A percentile compares a stretch with the other conserved stretches of the same genome.
phyloP scores from a whole-genome alignment of 2,797 vertebrate genomes.

The Menidia menidia region DNA sequence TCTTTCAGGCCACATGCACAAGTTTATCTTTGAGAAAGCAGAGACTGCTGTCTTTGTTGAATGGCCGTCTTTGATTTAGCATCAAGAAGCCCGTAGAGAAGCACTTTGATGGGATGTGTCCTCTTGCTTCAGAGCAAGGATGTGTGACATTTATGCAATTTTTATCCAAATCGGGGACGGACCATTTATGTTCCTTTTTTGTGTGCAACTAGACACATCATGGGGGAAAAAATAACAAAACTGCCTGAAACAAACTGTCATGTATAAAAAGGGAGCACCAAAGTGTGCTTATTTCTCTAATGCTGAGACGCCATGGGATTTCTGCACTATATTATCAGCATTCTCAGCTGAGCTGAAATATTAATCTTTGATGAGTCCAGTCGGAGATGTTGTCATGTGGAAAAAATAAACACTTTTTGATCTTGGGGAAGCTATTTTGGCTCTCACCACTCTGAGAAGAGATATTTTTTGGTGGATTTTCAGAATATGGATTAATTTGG shows the following conservation, averaged over 20 bases:
- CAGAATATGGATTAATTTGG: no score
- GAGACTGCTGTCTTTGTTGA: slow-evolving; percentile 26
- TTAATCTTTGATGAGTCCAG: no score
- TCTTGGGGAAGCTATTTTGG: not conserved
- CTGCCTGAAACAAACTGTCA: not conserved
- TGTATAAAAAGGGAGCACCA: not conserved
- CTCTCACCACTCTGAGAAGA: no score
- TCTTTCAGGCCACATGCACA: slow-evolving; percentile 31
- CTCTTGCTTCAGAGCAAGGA: slow-evolving; percentile 21
- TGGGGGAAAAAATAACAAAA: not conserved
- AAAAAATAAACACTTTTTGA: no score
- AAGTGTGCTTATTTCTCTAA: not conserved
- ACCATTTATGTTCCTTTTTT: slow-evolving; percentile 27
- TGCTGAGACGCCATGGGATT: not conserved
- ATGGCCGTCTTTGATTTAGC: slow-evolving; percentile 39
- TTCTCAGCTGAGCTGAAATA: no score
- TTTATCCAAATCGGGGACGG: slow-evolving; percentile 14
- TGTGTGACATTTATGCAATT: slow-evolving; percentile 38
- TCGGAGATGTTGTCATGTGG: no score
- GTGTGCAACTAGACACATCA: not conserved
- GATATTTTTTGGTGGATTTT: no score
- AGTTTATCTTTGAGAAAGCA: slow-evolving; percentile 32
- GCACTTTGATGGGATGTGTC: slow-evolving; percentile 43
- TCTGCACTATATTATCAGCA: not conserved
- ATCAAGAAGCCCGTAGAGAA: slow-evolving; percentile 11